Base-by-base conservation (phyloP, 1,140 invertebrate species). In the Metaphire vulgaris region DNA sequence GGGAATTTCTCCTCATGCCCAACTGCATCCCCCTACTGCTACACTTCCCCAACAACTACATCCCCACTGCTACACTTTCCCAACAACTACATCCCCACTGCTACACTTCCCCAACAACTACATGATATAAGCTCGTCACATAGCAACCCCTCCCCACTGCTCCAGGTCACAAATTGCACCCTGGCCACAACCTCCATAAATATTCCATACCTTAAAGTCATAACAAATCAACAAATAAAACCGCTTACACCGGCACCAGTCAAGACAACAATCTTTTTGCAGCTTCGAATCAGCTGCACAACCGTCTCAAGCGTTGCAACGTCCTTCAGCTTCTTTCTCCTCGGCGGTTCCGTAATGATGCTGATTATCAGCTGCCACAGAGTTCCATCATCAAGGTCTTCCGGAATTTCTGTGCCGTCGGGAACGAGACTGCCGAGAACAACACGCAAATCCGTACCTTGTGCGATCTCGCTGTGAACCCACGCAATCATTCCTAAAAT, bases 261-360 rank as follows among this genome's bases (percentile, higher is more conserved):
- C 1, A 99, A 86, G 2, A 99, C 92, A 81, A 98, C 91, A 64
- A 98, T 92, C 79, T 92, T 93, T 82, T 91, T 91, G 66, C 92
- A 89, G 0, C 81, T 86, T 72, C 89, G 88, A 74, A 94, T 87
- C 41, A 94, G 85, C 31, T 89, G 80, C n/a, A 93, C 88, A 2
- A 91, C 92, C 86, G 93, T 90, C 26, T 90, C 88, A 12, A 95
- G 83, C 2, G 92, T 93, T 81, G 93, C 93, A 67, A 93, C 88
- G 81, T 91, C 86, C 14, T 88, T 83, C 0, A 95, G 80, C 81
- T 92, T 92, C 70, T 90, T 88, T 65, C 93, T 87, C 77, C 88
- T 88, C 1, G 92, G 91, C 34, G 91, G 90, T 81, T 92, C 91
- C 28, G 89, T 89, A 79, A 92, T 84, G 85, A 93, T 90, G 80